phyloP scores from a whole-genome alignment of 2,888 invertebrate genomes.

The Drosophila niveifrons region DNA sequence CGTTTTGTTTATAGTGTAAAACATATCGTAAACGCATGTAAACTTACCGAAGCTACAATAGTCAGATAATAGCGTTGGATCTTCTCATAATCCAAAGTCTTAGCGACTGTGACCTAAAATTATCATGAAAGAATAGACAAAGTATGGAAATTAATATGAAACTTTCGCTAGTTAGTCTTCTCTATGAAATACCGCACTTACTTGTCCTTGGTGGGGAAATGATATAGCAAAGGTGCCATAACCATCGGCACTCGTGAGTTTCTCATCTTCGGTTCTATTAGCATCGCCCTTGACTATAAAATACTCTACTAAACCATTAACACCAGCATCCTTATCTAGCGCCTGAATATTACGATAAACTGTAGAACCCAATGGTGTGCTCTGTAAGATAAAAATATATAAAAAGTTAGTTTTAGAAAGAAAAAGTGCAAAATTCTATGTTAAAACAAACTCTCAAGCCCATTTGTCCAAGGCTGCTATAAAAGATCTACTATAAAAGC shows the following conservation, averaged over 20 bases:
- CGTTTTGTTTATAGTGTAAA: slow-evolving; percentile 2
- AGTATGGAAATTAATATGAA: background rate
- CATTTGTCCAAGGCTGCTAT: too few relatives aligned
- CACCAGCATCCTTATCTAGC: slow-evolving; percentile 93
- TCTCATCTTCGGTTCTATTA: slow-evolving; percentile 86
- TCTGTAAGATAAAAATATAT: slow-evolving; percentile 86
- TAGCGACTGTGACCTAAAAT: slow-evolving; percentile 90
- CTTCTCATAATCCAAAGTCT: slow-evolving; percentile 94
- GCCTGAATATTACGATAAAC: slow-evolving; percentile 93
- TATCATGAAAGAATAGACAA: background rate
- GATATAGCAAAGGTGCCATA: slow-evolving; percentile 94
- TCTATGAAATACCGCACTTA: slow-evolving; percentile 53
- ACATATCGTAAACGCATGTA: background rate
- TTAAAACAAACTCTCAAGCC: too few relatives aligned
- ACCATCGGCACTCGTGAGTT: slow-evolving; percentile 90
- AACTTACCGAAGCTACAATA: slow-evolving; percentile 94
- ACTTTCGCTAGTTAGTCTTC: background rate
- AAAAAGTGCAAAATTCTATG: too few relatives aligned
- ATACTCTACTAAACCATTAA: slow-evolving; percentile 95
- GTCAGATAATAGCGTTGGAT: slow-evolving; percentile 95
- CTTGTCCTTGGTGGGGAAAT: slow-evolving; percentile 94
- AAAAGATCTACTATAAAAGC: too few relatives aligned
- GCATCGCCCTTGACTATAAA: slow-evolving; percentile 90
- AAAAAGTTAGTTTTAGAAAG: too few relatives aligned
- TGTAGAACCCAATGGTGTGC: slow-evolving; percentile 94